A percentile compares a stretch with the other conserved stretches of the same genome.
These are phyloP conservation scores for Aegithalos caudatus DNA, from an alignment of 2,113 vertebrate species.

Conservation along the genomic window DNA sequence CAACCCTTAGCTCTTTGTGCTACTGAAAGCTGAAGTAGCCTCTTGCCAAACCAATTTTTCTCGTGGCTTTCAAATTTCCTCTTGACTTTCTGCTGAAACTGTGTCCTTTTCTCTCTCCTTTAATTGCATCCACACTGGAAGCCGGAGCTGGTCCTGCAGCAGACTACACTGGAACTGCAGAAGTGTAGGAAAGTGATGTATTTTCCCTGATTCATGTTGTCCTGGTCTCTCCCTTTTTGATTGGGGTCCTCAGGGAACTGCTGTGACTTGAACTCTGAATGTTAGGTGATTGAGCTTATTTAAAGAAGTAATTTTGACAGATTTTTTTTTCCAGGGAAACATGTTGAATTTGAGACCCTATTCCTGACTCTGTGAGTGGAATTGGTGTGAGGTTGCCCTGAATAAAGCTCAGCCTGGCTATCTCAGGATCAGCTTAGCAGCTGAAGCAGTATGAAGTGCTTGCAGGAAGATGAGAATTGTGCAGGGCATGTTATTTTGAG, in stretches of 20 bases:
- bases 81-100: background rate
- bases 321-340: background rate
- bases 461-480: slow-evolving; percentile 20
- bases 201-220: background rate
- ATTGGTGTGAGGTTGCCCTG: background rate
- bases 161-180: background rate
- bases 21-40: background rate
- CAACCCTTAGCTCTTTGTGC: background rate
- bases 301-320: background rate
- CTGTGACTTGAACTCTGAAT: background rate
- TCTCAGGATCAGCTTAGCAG: background rate
- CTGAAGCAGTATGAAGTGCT: background rate
- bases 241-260: background rate
- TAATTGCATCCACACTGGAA: background rate
- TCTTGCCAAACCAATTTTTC: background rate
- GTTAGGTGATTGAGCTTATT: background rate
- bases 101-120: background rate
- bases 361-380: background rate
- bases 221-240: background rate
- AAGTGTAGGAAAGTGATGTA: background rate
- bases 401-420: background rate
- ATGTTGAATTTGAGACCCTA: background rate
- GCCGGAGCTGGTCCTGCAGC: background rate
- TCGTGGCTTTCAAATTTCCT: background rate
- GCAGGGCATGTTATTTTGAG: slow-evolving; percentile 8